Evolutionary conservation across 2,797 vertebrate genomes (phyloP).

Genomic region (Pampus argenteus): DNA sequence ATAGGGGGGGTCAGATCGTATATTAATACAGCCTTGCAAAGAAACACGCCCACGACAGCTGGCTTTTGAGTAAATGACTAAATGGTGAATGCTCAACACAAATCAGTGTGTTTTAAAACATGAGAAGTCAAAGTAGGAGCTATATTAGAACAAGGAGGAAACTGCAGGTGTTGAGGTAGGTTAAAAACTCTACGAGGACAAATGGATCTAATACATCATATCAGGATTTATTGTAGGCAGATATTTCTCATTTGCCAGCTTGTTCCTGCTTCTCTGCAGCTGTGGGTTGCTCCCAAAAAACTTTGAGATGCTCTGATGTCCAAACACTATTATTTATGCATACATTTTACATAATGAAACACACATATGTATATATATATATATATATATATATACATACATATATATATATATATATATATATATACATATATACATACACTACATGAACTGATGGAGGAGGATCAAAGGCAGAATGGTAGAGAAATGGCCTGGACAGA

Average conservation of each 20-base stretch:
- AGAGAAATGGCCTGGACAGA: constrained; percentile 46
- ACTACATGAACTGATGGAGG: constrained; percentile 18
- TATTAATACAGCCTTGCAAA: constrained; percentile 47
- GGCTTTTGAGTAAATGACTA: constrained; percentile 39
- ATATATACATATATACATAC: too few species aligned
- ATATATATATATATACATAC: too few species aligned
- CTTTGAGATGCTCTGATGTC: constrained; percentile 22
- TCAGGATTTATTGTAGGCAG: constrained; percentile 10
- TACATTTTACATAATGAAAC: too few species aligned
- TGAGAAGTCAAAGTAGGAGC: constrained; percentile 13
- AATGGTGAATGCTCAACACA: constrained; percentile 29
- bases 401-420: too few species aligned
- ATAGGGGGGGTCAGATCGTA: constrained; percentile 44
- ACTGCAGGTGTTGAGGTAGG: constrained; percentile 22
- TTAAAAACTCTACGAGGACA: constrained; percentile 22
- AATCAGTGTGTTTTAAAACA: constrained; percentile 14
- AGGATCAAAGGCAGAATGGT: constrained; percentile 65
- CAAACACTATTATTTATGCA: constrained; percentile 15
- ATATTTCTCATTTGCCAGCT: constrained; percentile 16
- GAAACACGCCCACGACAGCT: constrained; percentile 54
- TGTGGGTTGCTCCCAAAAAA: constrained; percentile 20
- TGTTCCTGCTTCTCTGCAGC: constrained; percentile 26
- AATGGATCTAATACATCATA: constrained; percentile 34
- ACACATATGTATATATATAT: too few species aligned
- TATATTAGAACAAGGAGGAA: constrained; percentile 1